A percentile compares a stretch with the other conserved stretches of the same genome.
Conservation (phyloP, 2,888 invertebrate genomes). For the Thysanoteuthis rhombus region DNA sequence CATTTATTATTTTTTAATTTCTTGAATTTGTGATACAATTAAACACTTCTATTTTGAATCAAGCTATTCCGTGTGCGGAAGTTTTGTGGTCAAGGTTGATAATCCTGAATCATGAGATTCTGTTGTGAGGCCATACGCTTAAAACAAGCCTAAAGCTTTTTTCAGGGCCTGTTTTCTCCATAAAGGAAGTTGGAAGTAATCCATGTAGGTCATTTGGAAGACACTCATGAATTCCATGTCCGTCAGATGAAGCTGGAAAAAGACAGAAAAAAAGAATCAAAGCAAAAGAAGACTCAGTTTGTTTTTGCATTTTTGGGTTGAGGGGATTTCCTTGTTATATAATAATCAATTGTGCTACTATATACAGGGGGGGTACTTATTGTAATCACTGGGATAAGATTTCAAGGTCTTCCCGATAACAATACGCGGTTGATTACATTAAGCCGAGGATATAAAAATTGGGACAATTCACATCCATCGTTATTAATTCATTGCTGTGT, state of each 20-base stretch:
- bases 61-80: not conserved
- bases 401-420: no score
- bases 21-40: not conserved
- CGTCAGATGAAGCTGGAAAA: constrained; percentile 82
- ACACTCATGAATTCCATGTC: constrained; percentile 86
- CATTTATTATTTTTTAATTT: not conserved
- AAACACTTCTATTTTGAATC: not conserved
- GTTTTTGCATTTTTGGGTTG: no score
- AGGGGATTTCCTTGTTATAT: no score
- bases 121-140: constrained; percentile 56
- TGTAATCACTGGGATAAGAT: no score
- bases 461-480: no score
- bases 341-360: no score
- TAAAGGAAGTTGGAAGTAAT: constrained; percentile 81
- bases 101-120: not conserved
- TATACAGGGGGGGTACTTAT: no score
- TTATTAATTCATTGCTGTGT: no score
- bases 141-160: constrained; percentile 86
- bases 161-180: constrained; percentile 92
- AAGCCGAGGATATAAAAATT: no score
- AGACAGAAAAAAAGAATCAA: constrained; percentile 28
- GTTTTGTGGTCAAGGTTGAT: not conserved
- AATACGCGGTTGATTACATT: no score
- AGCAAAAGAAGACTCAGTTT: no score
- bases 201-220: constrained; percentile 83